Evolutionary conservation across 1,140 invertebrate species (phyloP), one percentile per base, ranked within the genome.

Genomic region (Drosophila insularis): DNA sequence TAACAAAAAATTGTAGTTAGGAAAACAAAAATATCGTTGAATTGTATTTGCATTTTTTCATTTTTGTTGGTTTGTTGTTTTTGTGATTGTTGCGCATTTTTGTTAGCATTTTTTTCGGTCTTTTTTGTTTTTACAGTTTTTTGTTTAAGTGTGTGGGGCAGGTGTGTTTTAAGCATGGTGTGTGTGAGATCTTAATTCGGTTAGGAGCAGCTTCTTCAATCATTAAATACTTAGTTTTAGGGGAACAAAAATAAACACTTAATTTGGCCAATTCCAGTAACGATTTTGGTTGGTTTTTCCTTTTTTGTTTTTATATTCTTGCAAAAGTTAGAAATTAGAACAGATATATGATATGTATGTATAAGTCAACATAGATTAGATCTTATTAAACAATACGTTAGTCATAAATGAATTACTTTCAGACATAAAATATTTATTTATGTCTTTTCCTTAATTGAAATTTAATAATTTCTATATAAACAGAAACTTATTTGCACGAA

Each of bases 1-100:
- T 87, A 86, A 87, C 75, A 54, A 62, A 50, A 68, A 68, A 54
- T 85, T 73, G 61, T 71, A 78, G 78, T 86, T 71, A 71, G 10
- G 71, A 69, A 55, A 27, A 27, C 27, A 27, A 27, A 50, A 17
- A 46, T 46, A 50, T 50, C 43, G 43, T 21, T 19, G 43, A 10
- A 21, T 40, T 40, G 39, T 17, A 39, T 50, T 50, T 50, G 14
- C 2, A 21, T 50, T 4, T 46, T 43, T 46, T 69, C 66, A 53
- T 71, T 53, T 53, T 71, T 50, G 71, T 62, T 68, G 78, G 46
- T 65, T 90, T 90, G 78, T 89, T 92, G 85, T 84, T 86, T 64
- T 84, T 80, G 68, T 73, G 74, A 37, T 55, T 21, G 39, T 81
- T 80, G 63, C 63, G 63, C 63, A 70, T 67, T 54, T 54, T 70